A percentile compares a stretch with the other conserved stretches of the same genome.
Evolutionary conservation across 2,888 invertebrate species (phyloP).

Genomic region (Apodemia zela): DNA sequence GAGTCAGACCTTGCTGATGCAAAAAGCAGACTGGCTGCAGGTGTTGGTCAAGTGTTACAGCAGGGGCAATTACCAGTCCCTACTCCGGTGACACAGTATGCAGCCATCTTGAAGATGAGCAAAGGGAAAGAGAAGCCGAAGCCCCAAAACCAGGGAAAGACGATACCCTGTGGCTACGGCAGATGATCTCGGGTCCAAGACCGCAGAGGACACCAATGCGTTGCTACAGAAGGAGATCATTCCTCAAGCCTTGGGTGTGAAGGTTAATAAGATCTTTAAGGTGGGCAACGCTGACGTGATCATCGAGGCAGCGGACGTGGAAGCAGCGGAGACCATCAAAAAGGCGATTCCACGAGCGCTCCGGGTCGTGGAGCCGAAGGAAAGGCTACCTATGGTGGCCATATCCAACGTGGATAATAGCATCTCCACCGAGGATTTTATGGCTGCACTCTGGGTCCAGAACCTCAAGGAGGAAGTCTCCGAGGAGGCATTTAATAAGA

Average conservation of each 20-base stretch:
- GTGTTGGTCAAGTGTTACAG: too few relatives aligned
- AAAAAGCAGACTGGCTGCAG: too few relatives aligned
- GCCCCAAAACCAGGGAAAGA: background rate
- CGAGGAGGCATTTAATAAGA: too few relatives aligned
- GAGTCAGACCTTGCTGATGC: too few relatives aligned
- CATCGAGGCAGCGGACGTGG: conserved; percentile 23
- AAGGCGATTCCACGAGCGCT: conserved; percentile 22
- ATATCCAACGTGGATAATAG: background rate
- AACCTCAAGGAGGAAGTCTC: conserved; percentile 19
- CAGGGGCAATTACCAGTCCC: too few relatives aligned
- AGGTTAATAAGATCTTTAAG: background rate
- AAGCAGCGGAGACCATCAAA: conserved; percentile 18
- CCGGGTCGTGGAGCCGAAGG: conserved; percentile 7
- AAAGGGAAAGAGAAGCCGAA: background rate
- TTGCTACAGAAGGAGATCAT: background rate
- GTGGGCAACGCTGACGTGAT: conserved; percentile 27
- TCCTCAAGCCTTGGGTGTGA: background rate
- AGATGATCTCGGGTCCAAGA: background rate
- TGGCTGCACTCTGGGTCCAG: conserved; percentile 18
- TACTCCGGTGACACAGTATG: too few relatives aligned
- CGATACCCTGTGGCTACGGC: background rate
- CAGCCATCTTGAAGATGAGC: background rate
- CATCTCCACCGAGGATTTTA: background rate
- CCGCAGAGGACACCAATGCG: background rate
- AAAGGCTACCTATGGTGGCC: conserved; percentile 9